Percentiles rank a stretch among this genome's conserved stretches.
phyloP scores from a whole-genome alignment of 2,888 invertebrate genomes.

The Drosophila paramelanica region DNA sequence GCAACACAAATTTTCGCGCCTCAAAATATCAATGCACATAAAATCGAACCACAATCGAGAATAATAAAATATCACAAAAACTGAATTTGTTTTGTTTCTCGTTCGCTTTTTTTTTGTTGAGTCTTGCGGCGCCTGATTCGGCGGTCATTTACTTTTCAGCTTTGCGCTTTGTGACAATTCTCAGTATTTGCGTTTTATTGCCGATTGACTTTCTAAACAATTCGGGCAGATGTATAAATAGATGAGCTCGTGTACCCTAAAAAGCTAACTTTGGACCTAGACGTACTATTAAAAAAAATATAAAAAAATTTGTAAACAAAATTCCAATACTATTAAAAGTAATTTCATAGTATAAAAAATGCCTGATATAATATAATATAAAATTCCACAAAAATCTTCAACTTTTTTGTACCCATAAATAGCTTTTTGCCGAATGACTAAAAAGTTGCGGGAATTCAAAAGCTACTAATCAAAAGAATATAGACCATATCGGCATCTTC shows the following conservation, averaged over 20 bases:
- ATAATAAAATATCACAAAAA: constrained; percentile 22
- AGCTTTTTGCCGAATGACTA: too few species aligned
- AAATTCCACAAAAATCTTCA: too few species aligned
- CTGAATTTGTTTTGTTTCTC: constrained; percentile 25
- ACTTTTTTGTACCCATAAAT: too few species aligned
- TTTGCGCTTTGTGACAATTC: constrained; percentile 54
- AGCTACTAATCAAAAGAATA: too few species aligned
- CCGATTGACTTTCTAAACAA: constrained; percentile 68
- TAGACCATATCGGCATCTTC: too few species aligned
- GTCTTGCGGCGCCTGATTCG: constrained; percentile 20
- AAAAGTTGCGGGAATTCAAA: too few species aligned
- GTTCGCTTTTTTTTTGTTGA: constrained; percentile 20
- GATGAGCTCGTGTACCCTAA: constrained; percentile 25
- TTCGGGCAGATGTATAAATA: constrained; percentile 26
- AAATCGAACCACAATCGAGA: constrained; percentile 34
- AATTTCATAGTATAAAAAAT: too few species aligned
- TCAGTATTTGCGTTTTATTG: constrained; percentile 46
- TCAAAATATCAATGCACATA: constrained; percentile 28
- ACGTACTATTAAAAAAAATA: too few species aligned
- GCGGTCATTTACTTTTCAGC: constrained; percentile 69
- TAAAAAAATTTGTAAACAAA: too few species aligned
- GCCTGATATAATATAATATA: too few species aligned
- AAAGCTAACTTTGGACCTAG: too few species aligned
- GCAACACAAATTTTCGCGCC: constrained; percentile 47
- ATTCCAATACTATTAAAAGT: too few species aligned